Evolutionary conservation across 2,113 vertebrate species (phyloP), one percentile per base, ranked within the genome.

Genomic region (Melanostigma gelatinosum): DNA sequence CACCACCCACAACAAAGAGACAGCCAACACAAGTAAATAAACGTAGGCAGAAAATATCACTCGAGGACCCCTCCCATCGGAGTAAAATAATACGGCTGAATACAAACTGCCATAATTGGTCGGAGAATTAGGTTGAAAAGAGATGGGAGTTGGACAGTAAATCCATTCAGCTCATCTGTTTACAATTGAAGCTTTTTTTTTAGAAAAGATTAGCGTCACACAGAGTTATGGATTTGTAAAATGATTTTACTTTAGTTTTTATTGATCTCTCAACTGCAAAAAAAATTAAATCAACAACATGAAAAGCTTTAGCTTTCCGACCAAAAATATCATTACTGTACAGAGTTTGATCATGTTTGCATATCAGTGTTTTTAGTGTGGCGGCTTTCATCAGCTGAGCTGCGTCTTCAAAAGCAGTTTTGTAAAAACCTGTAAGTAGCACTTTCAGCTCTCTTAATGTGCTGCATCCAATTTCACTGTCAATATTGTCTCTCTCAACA

Each of bases 121-220:
- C 20, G 27, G 76, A 90, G 82, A 89, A 88, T 88, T 87, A 87
- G 76, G 76, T 48, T 82, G 87, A 90, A 88, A 88, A 80, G 84
- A 88, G 82, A 87, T n/a, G 79, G 58, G 82, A 82, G 76, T 52
- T 29, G 79, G 84, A 79, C 84, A 77, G 60, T 81, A 85, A 89
- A 92, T 92, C 88, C 82, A 91, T 91, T 90, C 80, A 80, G 71
- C 86, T 85, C 79, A 83, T 85, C 44, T 85, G 85, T 91, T 87
- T 87, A 42, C 69, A 27, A 76, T 1, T 54, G 38, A 82, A 57
- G 87, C 83, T 66, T 89, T 71, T 24, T 24, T 24, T 83, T 77
- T 82, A 80, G 74, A 83, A 87, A 79, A 83, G 85, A 89, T 79
- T 82, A 85, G 72, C 38, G 60, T 54, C 66, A 87, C 75, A 82